phyloP scores from a whole-genome alignment of 2,797 vertebrate species.

The Benthosema pterotum region DNA sequence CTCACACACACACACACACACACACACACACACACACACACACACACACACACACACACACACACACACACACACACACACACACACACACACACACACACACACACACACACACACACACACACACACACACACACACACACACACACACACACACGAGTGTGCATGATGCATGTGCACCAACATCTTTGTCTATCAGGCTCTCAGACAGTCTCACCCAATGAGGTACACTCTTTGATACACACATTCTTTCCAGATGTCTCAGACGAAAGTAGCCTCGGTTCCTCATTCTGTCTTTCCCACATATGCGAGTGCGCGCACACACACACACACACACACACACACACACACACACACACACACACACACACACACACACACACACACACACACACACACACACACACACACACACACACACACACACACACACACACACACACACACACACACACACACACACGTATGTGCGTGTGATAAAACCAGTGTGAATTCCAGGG shows the following conservation, averaged over 20 bases:
- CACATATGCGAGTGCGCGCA: not conserved
- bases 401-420: too few species aligned
- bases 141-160: slow-evolving; percentile 2
- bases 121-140: not conserved
- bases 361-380: not conserved
- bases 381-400: slow-evolving; percentile 15
- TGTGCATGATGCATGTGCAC: too few species aligned
- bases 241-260: slow-evolving; percentile 2
- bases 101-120: not conserved
- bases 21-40: slow-evolving; percentile 36
- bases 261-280: not conserved
- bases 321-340: not conserved
- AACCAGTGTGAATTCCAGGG: not conserved
- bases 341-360: slow-evolving; percentile 10
- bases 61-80: slow-evolving; percentile 14
- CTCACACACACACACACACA: too few species aligned
- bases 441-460: too few species aligned
- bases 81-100: not conserved
- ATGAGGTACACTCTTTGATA: not conserved
- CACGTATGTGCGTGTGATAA: too few species aligned
- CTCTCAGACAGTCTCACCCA: not conserved
- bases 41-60: slow-evolving; percentile 41
- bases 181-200: not conserved
- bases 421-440: too few species aligned
- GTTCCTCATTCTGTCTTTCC: not conserved